A percentile compares a stretch with the other conserved stretches of the same genome.
These are phyloP conservation scores for Trididemnum nubilum DNA, from an alignment of 23 tunicate genomes.

Conservation along the genomic window DNA sequence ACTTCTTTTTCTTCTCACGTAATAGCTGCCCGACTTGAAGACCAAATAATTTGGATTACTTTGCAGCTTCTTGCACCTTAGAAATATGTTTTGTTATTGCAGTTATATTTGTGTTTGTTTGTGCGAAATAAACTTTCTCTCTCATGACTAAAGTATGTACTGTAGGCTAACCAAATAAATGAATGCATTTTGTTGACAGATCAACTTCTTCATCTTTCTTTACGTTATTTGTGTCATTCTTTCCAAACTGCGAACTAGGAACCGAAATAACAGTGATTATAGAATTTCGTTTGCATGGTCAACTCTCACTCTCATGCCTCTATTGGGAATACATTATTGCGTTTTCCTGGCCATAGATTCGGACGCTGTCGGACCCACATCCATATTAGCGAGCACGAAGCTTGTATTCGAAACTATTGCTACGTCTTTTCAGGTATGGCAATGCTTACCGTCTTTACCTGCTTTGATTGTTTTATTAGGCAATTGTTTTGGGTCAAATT, in stretches of 20 bases:
- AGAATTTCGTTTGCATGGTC: slow-evolving; percentile 78
- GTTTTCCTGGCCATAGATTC: slow-evolving; percentile 54
- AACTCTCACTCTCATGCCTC: slow-evolving; percentile 89
- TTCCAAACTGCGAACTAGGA: slow-evolving; percentile 77
- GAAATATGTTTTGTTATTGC: too few species aligned
- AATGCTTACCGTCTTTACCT: too few species aligned
- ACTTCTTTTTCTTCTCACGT: too few species aligned
- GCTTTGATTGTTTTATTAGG: background rate
- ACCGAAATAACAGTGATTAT: slow-evolving; percentile 61
- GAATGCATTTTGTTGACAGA: slow-evolving; percentile 58
- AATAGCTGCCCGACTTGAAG: too few species aligned
- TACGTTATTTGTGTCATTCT: slow-evolving; percentile 85
- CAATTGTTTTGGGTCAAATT: too few species aligned
- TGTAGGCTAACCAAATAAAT: too few species aligned
- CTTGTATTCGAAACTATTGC: slow-evolving; percentile 72
- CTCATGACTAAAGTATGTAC: too few species aligned
- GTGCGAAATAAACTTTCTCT: too few species aligned
- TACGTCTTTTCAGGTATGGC: slow-evolving; percentile 83
- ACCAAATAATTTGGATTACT: too few species aligned
- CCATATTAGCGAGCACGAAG: slow-evolving; percentile 25
- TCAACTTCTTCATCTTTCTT: slow-evolving; percentile 87
- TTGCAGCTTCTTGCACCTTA: too few species aligned
- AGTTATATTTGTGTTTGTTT: too few species aligned
- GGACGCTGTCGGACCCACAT: background rate
- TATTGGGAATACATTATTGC: slow-evolving; percentile 95